Evolutionary conservation across 2,888 invertebrate genomes (phyloP).

Genomic region (Philhelius pedissequus): DNA sequence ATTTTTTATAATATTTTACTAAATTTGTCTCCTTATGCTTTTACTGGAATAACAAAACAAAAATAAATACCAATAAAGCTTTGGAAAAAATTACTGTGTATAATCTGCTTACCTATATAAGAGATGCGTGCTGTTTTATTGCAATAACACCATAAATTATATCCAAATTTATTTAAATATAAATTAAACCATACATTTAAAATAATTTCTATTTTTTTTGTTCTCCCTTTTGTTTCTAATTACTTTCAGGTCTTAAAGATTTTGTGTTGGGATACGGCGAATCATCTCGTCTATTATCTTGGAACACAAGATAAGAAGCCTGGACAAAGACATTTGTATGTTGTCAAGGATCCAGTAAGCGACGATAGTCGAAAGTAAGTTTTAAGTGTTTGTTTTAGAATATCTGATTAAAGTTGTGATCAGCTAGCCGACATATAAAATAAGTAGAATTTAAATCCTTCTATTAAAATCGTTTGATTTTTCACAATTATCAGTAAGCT

Average conservation of each 20-base stretch:
- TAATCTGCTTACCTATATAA: slow-evolving; percentile 53
- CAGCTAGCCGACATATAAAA: no score
- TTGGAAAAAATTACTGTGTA: slow-evolving; percentile 53
- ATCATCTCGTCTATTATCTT: slow-evolving; percentile 88
- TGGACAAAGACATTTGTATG: slow-evolving; percentile 92
- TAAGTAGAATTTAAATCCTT: no score
- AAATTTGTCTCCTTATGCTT: slow-evolving; percentile 38
- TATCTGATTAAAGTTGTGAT: no score
- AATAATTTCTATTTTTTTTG: neutral
- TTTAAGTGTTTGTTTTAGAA: no score
- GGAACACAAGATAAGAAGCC: slow-evolving; percentile 90
- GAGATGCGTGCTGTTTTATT: slow-evolving; percentile 35
- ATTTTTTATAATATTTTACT: neutral
- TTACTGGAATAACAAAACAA: slow-evolving; percentile 2
- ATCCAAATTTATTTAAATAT: slow-evolving; percentile 31
- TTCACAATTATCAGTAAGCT: no score
- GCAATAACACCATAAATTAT: slow-evolving; percentile 39
- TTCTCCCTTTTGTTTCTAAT: neutral
- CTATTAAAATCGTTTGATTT: no score
- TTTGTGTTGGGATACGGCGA: slow-evolving; percentile 90
- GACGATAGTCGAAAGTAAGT: slow-evolving; percentile 83
- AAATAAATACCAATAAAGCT: slow-evolving; percentile 25
- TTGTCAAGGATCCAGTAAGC: slow-evolving; percentile 86
- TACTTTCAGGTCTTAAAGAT: slow-evolving; percentile 81
- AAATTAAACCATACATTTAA: neutral